A percentile compares a stretch with the other conserved stretches of the same genome.
Conservation (phyloP, 2,797 vertebrate species). For the Leptatherina wallacei region DNA sequence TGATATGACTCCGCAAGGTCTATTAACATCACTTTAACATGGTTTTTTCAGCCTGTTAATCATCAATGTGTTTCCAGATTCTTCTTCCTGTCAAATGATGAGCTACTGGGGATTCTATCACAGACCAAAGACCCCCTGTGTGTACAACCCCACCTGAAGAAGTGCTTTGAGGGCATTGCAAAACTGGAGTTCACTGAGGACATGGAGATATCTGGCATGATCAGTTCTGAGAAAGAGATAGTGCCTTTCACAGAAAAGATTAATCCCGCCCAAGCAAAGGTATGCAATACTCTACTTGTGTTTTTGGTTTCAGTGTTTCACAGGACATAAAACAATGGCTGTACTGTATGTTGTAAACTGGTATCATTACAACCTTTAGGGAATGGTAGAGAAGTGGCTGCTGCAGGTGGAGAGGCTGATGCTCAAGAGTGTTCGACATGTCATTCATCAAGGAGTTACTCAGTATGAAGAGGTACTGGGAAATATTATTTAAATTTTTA, state of each 20-base stretch:
- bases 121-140: constrained; percentile 94
- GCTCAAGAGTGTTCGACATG: constrained; percentile 87
- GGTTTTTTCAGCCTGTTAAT: constrained; percentile 5
- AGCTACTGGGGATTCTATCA: constrained; percentile 93
- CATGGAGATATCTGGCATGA: constrained; percentile 89
- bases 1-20: background rate
- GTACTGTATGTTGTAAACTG: background rate
- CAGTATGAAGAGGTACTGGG: constrained; percentile 85
- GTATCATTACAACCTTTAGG: constrained; percentile 74
- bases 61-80: constrained; percentile 80
- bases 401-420: constrained; percentile 90
- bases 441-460: constrained; percentile 84
- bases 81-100: constrained; percentile 95
- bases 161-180: constrained; percentile 95
- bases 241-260: constrained; percentile 88
- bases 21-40: background rate
- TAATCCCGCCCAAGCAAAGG: constrained; percentile 88
- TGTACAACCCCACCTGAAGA: constrained; percentile 94
- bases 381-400: constrained; percentile 97
- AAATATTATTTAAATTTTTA: background rate
- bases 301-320: constrained; percentile 1
- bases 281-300: constrained; percentile 40
- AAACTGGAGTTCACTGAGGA: constrained; percentile 88
- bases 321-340: background rate
- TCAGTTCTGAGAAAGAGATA: constrained; percentile 91